These are phyloP conservation scores for Selene dorsalis DNA, from an alignment of 2,797 vertebrate species.

Conservation along the genomic window DNA sequence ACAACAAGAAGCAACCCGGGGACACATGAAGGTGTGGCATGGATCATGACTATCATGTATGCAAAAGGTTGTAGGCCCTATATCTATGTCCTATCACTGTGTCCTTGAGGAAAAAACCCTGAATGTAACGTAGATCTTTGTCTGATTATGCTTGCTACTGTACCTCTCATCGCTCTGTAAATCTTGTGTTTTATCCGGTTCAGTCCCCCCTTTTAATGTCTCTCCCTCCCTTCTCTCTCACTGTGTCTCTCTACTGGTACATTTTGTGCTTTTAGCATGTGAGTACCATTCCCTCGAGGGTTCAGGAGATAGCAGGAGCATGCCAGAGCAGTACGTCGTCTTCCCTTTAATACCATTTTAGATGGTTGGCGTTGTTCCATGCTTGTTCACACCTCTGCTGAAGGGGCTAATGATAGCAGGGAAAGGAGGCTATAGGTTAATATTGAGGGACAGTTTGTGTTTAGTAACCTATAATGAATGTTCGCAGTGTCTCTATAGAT, in stretches of 20 bases:
- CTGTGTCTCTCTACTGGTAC: conserved; percentile 50
- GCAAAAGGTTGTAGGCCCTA: not conserved
- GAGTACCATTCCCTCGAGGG: conserved; percentile 60
- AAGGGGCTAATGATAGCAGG: conserved; percentile 48
- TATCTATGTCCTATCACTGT: not conserved
- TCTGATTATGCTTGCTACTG: conserved; percentile 10
- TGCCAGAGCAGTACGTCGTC: conserved; percentile 56
- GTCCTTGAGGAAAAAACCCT: conserved; percentile 30
- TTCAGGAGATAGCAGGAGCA: conserved; percentile 49
- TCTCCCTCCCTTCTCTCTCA: conserved; percentile 16
- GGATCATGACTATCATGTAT: not conserved
- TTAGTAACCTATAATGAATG: conserved; percentile 41
- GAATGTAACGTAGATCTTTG: conserved; percentile 1
- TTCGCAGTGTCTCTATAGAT: conserved; percentile 44
- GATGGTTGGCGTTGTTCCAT: conserved; percentile 45
- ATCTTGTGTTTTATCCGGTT: not conserved
- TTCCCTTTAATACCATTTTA: conserved; percentile 42
- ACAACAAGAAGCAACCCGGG: not conserved
- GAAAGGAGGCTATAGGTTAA: conserved; percentile 52
- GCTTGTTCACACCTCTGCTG: conserved; percentile 47
- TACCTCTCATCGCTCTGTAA: conserved; percentile 25
- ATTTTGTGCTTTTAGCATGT: conserved; percentile 58
- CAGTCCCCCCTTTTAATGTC: conserved; percentile 27
- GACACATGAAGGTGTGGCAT: conserved; percentile 14
- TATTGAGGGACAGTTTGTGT: conserved; percentile 46